phyloP scores from a whole-genome alignment of 2,113 vertebrate species.

The Centropus bengalensis region DNA sequence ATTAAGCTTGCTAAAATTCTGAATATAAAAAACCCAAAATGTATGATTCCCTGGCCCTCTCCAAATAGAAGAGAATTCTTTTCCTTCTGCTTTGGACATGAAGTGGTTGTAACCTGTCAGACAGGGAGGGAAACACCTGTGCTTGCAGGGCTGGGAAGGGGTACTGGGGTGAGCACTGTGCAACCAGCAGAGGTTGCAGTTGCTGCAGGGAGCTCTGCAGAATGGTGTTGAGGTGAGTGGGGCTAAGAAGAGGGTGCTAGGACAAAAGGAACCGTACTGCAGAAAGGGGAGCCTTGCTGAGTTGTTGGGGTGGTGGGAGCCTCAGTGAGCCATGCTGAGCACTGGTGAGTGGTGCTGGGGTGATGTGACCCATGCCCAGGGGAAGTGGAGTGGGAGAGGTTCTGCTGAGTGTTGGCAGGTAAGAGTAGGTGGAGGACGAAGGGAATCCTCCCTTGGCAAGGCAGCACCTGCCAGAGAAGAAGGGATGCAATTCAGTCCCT shows the following conservation, averaged over 20 bases:
- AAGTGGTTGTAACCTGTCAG: background rate
- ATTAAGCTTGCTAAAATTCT: background rate
- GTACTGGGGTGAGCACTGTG: too few relatives aligned
- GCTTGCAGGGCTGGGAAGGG: accelerated
- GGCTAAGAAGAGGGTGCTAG: too few relatives aligned
- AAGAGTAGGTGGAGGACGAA: background rate
- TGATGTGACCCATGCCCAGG: background rate
- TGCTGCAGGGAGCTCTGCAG: too few relatives aligned
- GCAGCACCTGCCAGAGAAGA: background rate
- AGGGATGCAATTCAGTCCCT: background rate
- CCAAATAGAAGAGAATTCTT: background rate
- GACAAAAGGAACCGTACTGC: too few relatives aligned
- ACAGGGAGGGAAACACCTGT: background rate
- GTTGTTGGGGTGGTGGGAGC: too few relatives aligned
- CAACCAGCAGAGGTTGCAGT: background rate
- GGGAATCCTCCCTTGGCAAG: background rate
- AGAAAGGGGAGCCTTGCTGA: too few relatives aligned
- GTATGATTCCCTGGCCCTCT: background rate
- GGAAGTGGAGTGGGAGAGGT: too few relatives aligned
- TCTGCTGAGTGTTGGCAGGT: too few relatives aligned
- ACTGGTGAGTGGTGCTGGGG: background rate
- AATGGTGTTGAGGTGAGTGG: too few relatives aligned
- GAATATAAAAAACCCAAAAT: background rate
- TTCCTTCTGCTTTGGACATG: background rate
- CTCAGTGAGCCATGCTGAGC: too few relatives aligned